A percentile compares a stretch with the other conserved stretches of the same genome.
Conservation (phyloP, 2,797 vertebrate species). For the Mionectes olivaceus region DNA sequence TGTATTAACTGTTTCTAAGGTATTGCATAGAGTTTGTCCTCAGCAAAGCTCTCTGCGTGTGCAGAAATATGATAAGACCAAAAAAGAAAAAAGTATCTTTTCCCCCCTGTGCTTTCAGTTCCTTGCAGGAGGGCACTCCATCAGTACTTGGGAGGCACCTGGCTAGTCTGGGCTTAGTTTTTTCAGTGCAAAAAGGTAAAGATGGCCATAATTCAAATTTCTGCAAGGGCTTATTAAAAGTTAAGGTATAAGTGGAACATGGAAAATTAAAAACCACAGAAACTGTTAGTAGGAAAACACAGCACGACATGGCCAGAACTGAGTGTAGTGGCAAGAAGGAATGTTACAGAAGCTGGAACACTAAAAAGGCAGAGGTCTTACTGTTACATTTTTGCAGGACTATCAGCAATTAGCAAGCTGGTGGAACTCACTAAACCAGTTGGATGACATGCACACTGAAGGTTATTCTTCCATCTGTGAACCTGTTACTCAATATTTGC, state of each 20-base stretch:
- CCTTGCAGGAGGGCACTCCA: not conserved
- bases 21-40: not conserved
- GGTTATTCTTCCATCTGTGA: not conserved
- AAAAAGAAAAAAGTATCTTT: not conserved
- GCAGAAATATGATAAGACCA: not conserved
- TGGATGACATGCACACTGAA: not conserved
- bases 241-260: not conserved
- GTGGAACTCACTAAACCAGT: slow-evolving; percentile 58
- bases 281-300: not conserved
- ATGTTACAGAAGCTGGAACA: not conserved
- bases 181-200: not conserved
- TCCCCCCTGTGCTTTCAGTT: not conserved
- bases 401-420: not conserved
- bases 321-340: not conserved
- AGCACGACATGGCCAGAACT: not conserved
- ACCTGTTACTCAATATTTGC: slow-evolving; percentile 33
- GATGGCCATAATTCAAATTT: not conserved
- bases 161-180: not conserved
- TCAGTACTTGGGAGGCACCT: not conserved
- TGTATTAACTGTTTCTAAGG: not conserved
- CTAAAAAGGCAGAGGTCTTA: not conserved
- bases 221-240: not conserved
- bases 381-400: not conserved
- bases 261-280: not conserved
- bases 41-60: not conserved